These are phyloP conservation scores for Drosophila picticornis DNA, from an alignment of 2,888 invertebrate genomes.

Conservation along the genomic window DNA sequence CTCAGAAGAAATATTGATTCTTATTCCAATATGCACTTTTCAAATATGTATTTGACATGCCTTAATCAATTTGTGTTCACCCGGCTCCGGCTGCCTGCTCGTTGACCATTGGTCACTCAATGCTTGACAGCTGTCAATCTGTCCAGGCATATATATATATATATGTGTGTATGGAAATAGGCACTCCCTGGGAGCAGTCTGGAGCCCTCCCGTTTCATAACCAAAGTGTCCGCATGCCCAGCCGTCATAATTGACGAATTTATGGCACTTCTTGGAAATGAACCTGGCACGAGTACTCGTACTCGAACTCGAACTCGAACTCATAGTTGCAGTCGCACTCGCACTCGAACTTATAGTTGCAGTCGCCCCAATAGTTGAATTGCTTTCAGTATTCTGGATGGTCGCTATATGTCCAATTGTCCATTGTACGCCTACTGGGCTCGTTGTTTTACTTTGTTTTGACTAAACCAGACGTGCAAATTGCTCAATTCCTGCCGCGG, in stretches of 20 bases:
- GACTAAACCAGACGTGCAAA: conserved; percentile 74
- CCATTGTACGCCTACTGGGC: conserved; percentile 45
- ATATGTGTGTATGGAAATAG: not conserved
- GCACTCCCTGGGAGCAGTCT: conserved; percentile 23
- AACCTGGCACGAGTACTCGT: conserved; percentile 20
- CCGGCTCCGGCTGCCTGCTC: not conserved
- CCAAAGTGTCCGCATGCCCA: conserved; percentile 59
- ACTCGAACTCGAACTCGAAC: not conserved
- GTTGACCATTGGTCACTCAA: conserved; percentile 25
- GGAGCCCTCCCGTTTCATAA: conserved; percentile 18
- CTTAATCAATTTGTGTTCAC: conserved; percentile 6
- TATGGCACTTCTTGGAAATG: conserved; percentile 73
- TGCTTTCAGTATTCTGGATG: conserved; percentile 45
- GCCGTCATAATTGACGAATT: conserved; percentile 81
- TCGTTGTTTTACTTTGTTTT: conserved; percentile 74
- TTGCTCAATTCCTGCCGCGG: conserved; percentile 76
- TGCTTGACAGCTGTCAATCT: conserved; percentile 71
- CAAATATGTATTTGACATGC: not conserved
- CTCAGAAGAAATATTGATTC: not conserved
- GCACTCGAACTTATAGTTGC: conserved; percentile 9
- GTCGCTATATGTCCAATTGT: conserved; percentile 43
- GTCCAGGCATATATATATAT: not conserved
- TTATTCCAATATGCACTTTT: not conserved
- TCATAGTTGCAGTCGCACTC: conserved; percentile 6
- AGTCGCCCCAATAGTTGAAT: conserved; percentile 56